Conservation (phyloP, 1,140 invertebrate genomes). For the Nasonia vitripennis region DNA sequence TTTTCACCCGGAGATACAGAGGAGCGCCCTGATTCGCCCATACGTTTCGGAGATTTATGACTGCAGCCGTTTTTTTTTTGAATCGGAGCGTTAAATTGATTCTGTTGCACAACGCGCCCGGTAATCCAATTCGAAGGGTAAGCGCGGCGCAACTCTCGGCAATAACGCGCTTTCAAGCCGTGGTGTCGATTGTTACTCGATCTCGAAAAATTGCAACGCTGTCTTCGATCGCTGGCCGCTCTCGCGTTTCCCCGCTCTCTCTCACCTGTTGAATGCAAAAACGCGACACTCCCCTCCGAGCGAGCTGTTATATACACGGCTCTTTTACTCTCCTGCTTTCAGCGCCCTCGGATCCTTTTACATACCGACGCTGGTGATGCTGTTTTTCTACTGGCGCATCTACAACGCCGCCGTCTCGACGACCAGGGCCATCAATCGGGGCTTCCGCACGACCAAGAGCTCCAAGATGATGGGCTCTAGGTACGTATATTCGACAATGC, state of each 20-base stretch:
- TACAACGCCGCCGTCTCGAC: conserved; percentile 94
- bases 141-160: too few species aligned
- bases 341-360: conserved; percentile 97
- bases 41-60: too few species aligned
- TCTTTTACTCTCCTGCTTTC: conserved; percentile 75
- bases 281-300: background rate
- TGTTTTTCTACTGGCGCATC: conserved; percentile 97
- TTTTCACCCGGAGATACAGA: background rate
- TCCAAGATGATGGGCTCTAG: conserved; percentile 67
- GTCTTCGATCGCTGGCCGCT: background rate
- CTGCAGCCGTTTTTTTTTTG: too few species aligned
- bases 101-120: too few species aligned
- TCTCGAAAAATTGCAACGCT: too few species aligned
- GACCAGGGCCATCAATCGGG: conserved; percentile 92
- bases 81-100: too few species aligned
- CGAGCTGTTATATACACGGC: background rate
- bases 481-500: conserved; percentile 4
- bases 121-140: too few species aligned
- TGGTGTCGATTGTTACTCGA: too few species aligned
- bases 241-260: background rate
- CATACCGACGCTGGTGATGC: conserved; percentile 96
- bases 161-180: too few species aligned
- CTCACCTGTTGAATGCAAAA: conserved; percentile 39
- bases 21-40: too few species aligned
- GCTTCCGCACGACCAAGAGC: conserved; percentile 93